Evolutionary conservation across 2,113 vertebrate genomes (phyloP).

Genomic region (Corythornis madagascariensis): DNA sequence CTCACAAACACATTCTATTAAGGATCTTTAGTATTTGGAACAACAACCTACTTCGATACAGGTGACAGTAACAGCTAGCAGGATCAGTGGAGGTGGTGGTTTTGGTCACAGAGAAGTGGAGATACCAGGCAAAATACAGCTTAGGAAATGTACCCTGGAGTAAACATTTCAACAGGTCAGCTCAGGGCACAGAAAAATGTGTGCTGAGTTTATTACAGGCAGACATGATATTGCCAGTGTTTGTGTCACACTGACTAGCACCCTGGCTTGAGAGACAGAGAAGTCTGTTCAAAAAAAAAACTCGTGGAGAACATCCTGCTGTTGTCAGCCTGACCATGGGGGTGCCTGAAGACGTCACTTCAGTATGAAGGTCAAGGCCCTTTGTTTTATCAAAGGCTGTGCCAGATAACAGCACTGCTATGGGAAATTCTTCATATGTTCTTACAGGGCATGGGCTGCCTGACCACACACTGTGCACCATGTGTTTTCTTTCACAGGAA

Average conservation of each 20-base stretch:
- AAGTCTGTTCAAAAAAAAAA: not conserved
- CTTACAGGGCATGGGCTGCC: not conserved
- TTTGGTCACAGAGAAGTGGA: not conserved
- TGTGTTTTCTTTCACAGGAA: not conserved
- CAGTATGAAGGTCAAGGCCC: not conserved
- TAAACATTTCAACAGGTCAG: not conserved
- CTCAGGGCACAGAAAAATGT: fast-evolving
- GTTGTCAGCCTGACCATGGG: not conserved
- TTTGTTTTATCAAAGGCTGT: not conserved
- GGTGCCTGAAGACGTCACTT: not conserved
- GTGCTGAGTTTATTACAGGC: not conserved
- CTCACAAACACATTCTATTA: not conserved
- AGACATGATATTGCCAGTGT: fast-evolving
- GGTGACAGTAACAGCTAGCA: fast-evolving
- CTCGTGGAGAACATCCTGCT: not conserved
- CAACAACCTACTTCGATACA: too few species aligned
- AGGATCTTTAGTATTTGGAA: fast-evolving
- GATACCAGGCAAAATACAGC: not conserved
- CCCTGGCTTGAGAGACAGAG: not conserved
- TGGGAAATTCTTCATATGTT: not conserved
- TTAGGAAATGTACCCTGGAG: not conserved
- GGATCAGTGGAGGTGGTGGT: not conserved
- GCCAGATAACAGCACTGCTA: not conserved
- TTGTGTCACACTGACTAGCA: fast-evolving
- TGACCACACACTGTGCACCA: fast-evolving